Conservation (phyloP, 2,888 invertebrate genomes). For the Eremobia ochroleuca region DNA sequence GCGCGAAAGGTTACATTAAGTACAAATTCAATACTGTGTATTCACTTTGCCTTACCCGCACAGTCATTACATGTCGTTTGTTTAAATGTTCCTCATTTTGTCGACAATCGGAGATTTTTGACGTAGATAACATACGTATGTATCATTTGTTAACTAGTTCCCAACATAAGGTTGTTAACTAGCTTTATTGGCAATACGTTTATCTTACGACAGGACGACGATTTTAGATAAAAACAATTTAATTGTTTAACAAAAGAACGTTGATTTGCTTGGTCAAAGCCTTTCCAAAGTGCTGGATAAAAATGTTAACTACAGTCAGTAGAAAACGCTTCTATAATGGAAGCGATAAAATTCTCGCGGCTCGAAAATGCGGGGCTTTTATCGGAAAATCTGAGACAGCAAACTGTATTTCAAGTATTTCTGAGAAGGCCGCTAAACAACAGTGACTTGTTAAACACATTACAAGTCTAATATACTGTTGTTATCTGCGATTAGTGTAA, state of each 20-base stretch:
- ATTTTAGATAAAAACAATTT: constrained; percentile 54
- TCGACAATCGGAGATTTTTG: constrained; percentile 69
- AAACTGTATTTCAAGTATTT: constrained; percentile 60
- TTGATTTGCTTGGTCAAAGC: constrained; percentile 38
- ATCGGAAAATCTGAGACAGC: constrained; percentile 56
- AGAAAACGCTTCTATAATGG: constrained; percentile 56
- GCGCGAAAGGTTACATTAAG: constrained; percentile 83
- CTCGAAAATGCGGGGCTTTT: constrained; percentile 54
- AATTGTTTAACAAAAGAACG: constrained; percentile 44
- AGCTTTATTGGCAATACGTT: constrained; percentile 65
- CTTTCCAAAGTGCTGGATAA: constrained; percentile 12
- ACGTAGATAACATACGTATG: constrained; percentile 63
- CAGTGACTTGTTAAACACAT: constrained; percentile 54
- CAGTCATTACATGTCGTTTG: constrained; percentile 74
- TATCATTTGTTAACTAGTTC: constrained; percentile 64
- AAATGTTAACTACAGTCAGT: constrained; percentile 41
- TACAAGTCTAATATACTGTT: constrained; percentile 50
- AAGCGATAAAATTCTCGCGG: constrained; percentile 56
- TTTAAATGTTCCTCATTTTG: constrained; percentile 70
- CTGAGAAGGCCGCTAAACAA: constrained; percentile 43
- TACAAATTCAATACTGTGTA: constrained; percentile 86
- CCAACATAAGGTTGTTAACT: constrained; percentile 62
- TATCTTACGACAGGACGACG: constrained; percentile 44
- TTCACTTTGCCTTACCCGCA: constrained; percentile 67
- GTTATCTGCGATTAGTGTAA: constrained; percentile 63